These are phyloP conservation scores for Peribatodes rhomboidaria DNA, from an alignment of 2,888 invertebrate species.

Conservation along the genomic window DNA sequence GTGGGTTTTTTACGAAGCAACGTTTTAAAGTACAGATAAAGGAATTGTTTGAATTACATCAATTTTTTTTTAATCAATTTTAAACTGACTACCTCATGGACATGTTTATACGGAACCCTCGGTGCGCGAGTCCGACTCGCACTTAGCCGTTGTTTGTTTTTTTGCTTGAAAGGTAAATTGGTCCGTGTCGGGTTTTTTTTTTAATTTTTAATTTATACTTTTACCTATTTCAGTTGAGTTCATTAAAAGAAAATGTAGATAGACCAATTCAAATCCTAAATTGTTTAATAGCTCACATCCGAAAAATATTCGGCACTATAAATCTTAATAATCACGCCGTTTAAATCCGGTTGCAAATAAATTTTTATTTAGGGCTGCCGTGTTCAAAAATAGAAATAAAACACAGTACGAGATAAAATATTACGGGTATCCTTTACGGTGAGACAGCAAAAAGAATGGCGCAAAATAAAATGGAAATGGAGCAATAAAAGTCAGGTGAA, in stretches of 20 bases:
- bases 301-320: constrained; percentile 27
- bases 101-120: too few relatives aligned
- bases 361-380: constrained; percentile 33
- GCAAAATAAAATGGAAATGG: constrained; percentile 48
- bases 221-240: too few relatives aligned
- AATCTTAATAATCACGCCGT: constrained; percentile 34
- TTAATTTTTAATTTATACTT: too few relatives aligned
- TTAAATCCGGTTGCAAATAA: constrained; percentile 38
- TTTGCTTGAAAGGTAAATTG: too few relatives aligned
- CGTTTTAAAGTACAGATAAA: too few relatives aligned
- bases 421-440: constrained; percentile 39
- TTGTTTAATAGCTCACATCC: constrained; percentile 18
- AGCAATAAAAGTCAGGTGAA: constrained; percentile 53
- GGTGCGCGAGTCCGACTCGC: too few relatives aligned
- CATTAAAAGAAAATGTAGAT: not conserved
- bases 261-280: not conserved
- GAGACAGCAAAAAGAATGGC: constrained; percentile 48
- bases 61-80: too few relatives aligned
- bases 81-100: too few relatives aligned
- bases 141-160: too few relatives aligned
- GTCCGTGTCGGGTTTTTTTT: too few relatives aligned
- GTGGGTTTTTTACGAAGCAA: too few relatives aligned
- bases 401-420: constrained; percentile 41
- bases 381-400: constrained; percentile 42
- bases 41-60: too few relatives aligned